These are phyloP conservation scores for Sesamia inferens DNA, from an alignment of 2,888 invertebrate genomes.

Conservation along the genomic window DNA sequence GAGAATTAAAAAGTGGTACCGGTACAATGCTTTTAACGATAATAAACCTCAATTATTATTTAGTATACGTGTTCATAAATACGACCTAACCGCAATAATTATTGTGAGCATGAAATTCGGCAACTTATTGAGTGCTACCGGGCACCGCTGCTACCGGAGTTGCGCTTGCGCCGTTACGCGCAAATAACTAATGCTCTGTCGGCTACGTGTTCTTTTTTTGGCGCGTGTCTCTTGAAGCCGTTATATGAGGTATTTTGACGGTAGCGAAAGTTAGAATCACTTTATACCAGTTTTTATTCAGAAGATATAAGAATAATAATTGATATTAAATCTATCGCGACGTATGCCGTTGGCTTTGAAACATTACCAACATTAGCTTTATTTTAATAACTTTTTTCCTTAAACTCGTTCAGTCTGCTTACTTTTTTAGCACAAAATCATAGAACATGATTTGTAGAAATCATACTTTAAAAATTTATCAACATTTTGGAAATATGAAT, in stretches of 20 bases:
- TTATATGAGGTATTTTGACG: conserved; percentile 81
- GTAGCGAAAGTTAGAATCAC: conserved; percentile 87
- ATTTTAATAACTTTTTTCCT: conserved; percentile 44
- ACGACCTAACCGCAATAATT: conserved; percentile 69
- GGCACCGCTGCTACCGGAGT: conserved; percentile 79
- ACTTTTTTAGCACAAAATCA: conserved; percentile 47
- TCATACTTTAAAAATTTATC: conserved; percentile 43
- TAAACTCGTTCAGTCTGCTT: conserved; percentile 51
- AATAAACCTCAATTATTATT: conserved; percentile 68
- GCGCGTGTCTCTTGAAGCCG: conserved; percentile 87
- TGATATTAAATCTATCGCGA: conserved; percentile 64
- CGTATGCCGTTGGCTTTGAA: conserved; percentile 56
- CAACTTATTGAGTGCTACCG: conserved; percentile 81
- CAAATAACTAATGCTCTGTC: conserved; percentile 82
- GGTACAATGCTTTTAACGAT: conserved; percentile 63
- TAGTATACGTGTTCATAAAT: conserved; percentile 64
- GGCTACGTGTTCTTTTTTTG: conserved; percentile 82
- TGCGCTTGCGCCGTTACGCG: conserved; percentile 86
- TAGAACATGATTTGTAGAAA: conserved; percentile 41
- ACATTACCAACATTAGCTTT: conserved; percentile 53
- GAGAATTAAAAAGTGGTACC: conserved; percentile 60
- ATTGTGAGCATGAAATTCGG: conserved; percentile 79
- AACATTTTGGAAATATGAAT: conserved; percentile 52
- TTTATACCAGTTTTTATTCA: conserved; percentile 79
- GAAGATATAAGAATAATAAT: conserved; percentile 66